Base-by-base conservation (phyloP, 2,888 invertebrate species). In the Atherix ibis region DNA sequence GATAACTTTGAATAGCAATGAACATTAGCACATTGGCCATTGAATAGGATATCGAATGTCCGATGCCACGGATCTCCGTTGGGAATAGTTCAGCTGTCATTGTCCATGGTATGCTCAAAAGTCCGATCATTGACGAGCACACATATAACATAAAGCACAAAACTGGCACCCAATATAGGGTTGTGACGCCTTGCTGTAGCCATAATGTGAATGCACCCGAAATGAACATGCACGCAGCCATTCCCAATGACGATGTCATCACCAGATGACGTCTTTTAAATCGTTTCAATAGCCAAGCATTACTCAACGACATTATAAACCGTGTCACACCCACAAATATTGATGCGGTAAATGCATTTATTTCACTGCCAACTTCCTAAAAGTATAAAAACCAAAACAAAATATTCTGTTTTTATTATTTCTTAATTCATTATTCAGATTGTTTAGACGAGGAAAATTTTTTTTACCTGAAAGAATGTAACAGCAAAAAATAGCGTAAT, bases 41-140 rank as follows among this genome's bases (percentile, higher is more conserved):
- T 22, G 67, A 66, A 48, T 69, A 68, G 27, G 66, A 63, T 31
- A 71, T 58, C 6, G 70, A 68, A 43, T 71, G 71, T 0, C 70
- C 71, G 10, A 70, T 54, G 3, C 71, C 70, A 15, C 72, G 61
- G 27, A 72, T 71, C 41, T 71, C 69, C 3, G 68, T 60, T 1
- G 71, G 71, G 46, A 70, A 72, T 4, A 72, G 51, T 54, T 72
- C 72, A 0, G 71, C 71, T 1, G 70, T 71, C 70, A 72, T 70
- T n/a, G 71, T 71, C 72, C 72, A 72, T 1, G 72, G 72, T 15
- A 72, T 70, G 5, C 68, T 68, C 22, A 72, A 53, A 43, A 71
- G 54, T 2, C 71, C 72, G 27, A 71, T 59, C 67, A 71, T 71
- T 5, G 70, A 69, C 1, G 68, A 63, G 35, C 68, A 64, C 2